Base-by-base conservation (phyloP, 2,113 vertebrate genomes). In the Notiomystis cincta region DNA sequence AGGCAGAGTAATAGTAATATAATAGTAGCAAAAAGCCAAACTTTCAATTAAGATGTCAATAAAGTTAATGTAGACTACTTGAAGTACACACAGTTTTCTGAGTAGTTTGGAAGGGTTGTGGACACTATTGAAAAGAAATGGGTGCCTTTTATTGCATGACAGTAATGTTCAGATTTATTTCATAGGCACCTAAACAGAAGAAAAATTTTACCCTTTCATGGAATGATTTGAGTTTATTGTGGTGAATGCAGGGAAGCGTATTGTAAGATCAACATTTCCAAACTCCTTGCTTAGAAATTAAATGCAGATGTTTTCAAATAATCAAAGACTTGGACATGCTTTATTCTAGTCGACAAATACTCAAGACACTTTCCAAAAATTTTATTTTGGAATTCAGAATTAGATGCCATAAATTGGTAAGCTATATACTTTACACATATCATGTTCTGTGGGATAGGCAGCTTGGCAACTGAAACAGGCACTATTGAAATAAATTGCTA, bases 371-470 rank as follows among this genome's bases (percentile, higher is more conserved):
- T 93, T 79, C 95, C 90, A 82, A 95, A 96, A 70, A 82, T 65
- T 90, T 73, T 89, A 58, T 87, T 95, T 94, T 94, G 82, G 78
- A 91, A 87, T 97, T 96, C 90, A 91, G 93, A 93, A 95, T 85
- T 40, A 83, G 90, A 96, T 95, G 84, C 90, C 93, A 40, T 92
- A 90, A 87, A 56, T 80, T 91, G 84, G 71, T 90, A 83, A 90
- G 90, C 83, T 94, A 57, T 97, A 94, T 97, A 87, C 94, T 96
- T 96, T 96, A 93, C 75, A 89, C 67, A 5, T 94, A 96, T 95
- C 96, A 89, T 95, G 64, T 97, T 97, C 95, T 96, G 96, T 94
- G 90, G 97, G 91, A 79, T 85, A 92, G 87, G 93, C 81, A 91
- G 90, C 87, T 91, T 97, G 96, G 93, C 87, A 86, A 71, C 79